Percentiles rank a stretch among this genome's conserved stretches.
Conservation (phyloP, 2,113 vertebrate genomes). For the Caracal caracal region DNA sequence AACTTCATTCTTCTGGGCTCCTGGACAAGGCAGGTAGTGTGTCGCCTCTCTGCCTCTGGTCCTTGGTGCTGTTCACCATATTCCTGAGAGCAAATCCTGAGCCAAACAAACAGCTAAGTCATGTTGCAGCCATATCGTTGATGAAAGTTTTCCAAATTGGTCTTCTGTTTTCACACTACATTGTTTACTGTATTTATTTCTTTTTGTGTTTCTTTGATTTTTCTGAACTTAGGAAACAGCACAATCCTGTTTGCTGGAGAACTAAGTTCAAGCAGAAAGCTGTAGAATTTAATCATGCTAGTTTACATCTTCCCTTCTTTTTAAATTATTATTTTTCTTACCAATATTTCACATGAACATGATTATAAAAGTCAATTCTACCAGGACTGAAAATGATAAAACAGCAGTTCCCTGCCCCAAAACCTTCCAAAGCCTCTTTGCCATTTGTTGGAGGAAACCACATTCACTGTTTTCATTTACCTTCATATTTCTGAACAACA, state of each 20-base stretch:
- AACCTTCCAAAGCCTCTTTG: neutral
- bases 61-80: neutral
- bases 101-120: neutral
- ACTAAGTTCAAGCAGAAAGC: neutral
- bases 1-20: neutral
- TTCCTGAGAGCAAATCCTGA: neutral
- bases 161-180: neutral
- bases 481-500: neutral
- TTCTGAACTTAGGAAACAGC: neutral
- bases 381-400: neutral
- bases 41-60: neutral
- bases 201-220: neutral
- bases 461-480: neutral
- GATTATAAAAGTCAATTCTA: neutral
- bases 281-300: neutral
- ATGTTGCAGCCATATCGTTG: neutral
- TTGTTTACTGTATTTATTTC: constrained; percentile 16
- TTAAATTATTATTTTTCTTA: constrained; percentile 27
- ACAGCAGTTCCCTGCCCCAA: neutral
- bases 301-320: neutral
- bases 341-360: neutral
- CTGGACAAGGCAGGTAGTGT: neutral
- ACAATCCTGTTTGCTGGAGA: neutral
- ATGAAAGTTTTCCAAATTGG: neutral
- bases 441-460: neutral